Conservation (phyloP, 1,140 invertebrate genomes). For the Megathymus violae region DNA sequence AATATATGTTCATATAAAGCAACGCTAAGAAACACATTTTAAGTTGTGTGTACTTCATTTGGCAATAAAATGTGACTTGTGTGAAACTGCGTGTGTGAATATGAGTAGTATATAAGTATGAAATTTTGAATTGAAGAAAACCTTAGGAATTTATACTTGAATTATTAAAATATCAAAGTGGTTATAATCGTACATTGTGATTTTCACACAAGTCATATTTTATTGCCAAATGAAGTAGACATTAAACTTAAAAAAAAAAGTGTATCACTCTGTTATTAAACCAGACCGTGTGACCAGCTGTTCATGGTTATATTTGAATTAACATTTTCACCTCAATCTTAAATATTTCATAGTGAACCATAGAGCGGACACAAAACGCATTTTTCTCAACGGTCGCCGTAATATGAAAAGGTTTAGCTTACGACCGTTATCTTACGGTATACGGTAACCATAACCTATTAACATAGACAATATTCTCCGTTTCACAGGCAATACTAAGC, state of each 20-base stretch:
- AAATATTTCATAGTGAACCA: slow-evolving; percentile 1
- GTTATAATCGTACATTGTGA: too few relatives aligned
- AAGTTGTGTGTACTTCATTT: too few relatives aligned
- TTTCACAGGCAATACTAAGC: too few relatives aligned
- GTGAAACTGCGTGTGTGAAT: too few relatives aligned
- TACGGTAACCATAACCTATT: slow-evolving; percentile 50
- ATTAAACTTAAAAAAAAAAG: not conserved
- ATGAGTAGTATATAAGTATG: too few relatives aligned
- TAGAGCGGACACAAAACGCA: slow-evolving; percentile 4
- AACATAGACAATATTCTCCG: too few relatives aligned
- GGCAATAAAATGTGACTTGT: too few relatives aligned
- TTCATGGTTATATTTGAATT: slow-evolving; percentile 6
- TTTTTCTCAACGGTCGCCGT: slow-evolving; percentile 37
- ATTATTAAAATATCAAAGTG: too few relatives aligned
- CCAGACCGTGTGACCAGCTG: slow-evolving; percentile 13
- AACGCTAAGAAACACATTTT: too few relatives aligned
- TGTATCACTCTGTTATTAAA: not conserved
- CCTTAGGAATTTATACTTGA: too few relatives aligned
- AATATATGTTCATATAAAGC: too few relatives aligned
- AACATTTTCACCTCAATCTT: slow-evolving; percentile 24
- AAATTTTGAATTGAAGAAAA: too few relatives aligned
- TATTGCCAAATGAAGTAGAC: slow-evolving; percentile 1
- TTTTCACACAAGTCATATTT: not conserved
- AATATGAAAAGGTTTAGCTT: slow-evolving; percentile 55
- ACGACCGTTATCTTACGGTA: slow-evolving; percentile 60